Evolutionary conservation across 2,113 vertebrate genomes (phyloP), one percentile per base, ranked within the genome.

Genomic region (Thalassarche chlororhynchos): DNA sequence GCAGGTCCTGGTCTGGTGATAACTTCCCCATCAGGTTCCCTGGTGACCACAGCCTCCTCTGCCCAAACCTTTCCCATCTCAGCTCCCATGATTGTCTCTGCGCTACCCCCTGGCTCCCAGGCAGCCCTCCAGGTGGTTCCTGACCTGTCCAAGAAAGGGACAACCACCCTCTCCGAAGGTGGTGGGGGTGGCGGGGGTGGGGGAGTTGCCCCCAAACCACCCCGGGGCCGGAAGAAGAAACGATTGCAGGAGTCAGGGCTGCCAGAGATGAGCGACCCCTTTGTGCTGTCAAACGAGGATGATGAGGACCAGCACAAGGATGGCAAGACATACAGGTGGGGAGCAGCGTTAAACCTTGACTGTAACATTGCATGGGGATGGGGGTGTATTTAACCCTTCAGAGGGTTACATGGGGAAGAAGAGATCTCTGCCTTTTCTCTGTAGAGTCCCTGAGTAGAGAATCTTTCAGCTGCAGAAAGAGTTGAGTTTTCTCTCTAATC

Each of bases 1-100:
- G 60, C 97, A 99, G 99, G 98, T 97, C 98, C 99, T 19, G 99
- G 99, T 97, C 98, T 99, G 95, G 99, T 99, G 94, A 99, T 99
- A 98, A 99, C 99, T 17, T 99, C 99, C 95, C 99, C 99, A 13
- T 99, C 99, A 96, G 99, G 99, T 97, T 99, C 99, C 36, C 98
- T 99, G 66, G 99, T 99, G 93, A 99, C 99, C 88, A 99, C 99
- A 98, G 98, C 99, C 65, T 93, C 98, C 42, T 98, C 98, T 88
- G 98, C 98, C 95, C 98, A 99, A 97, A 98, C 99, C 77, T 99
- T 99, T 84, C 99, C 99, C 91, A 99, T 99, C 95, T 99, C 99
- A 19, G 99, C 99, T 95, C 98, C 99, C 94, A 99, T 99, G 99
- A 99, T 99, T 94, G 99, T 99, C 96, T 99, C 99, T 77, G 98